Evolutionary conservation across 92 coral and sea anemone genomes (phyloP), one percentile per base, ranked within the genome.

Genomic region (Palythoa caribaeorum): DNA sequence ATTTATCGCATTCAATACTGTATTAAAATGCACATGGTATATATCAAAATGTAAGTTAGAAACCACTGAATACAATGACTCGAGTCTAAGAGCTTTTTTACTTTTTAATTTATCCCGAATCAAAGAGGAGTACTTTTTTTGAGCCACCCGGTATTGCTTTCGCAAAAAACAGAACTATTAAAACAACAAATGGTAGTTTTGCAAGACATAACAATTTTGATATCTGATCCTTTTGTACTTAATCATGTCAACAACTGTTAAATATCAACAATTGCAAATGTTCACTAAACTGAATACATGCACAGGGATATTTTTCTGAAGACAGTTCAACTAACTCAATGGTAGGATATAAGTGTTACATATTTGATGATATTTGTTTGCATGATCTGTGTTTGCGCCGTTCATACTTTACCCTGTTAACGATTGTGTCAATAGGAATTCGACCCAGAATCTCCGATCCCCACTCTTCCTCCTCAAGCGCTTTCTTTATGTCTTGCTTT

Each of bases 341-440:
- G 60, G 60, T 53, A 5, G 60, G 60, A 53, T 53, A 53, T 53
- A 53, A 53, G 14, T 53, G 60, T 53, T 53, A 53, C 60, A 53
- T 53, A 53, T 53, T 53, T 53, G 60, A 53, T 53, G 60, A 53
- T 53, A 53, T 53, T 53, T 53, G 60, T 53, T 53, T 53, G 60
- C 60, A 87, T 59, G 37, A 19, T 36, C 77, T 77, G 66, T 50
- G 12, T 14, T 35, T 50, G 73, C 78, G 78, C 54, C 78, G 20
- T 28, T 77, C 84, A n/a, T 87, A 77, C 7, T 87, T 87, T 6
- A 87, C 20, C 0, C 84, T 48, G 71, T 87, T 87, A 36, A 87
- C 77, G 9, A 87, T 62, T 11, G 90, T 87, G 90, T 87, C 76
- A 44, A 87, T 2, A 7, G 90, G 50, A 20, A 63, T 77, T 44